Conservation (phyloP, 2,888 invertebrate species). For the Drepanosiphum platanoidis region DNA sequence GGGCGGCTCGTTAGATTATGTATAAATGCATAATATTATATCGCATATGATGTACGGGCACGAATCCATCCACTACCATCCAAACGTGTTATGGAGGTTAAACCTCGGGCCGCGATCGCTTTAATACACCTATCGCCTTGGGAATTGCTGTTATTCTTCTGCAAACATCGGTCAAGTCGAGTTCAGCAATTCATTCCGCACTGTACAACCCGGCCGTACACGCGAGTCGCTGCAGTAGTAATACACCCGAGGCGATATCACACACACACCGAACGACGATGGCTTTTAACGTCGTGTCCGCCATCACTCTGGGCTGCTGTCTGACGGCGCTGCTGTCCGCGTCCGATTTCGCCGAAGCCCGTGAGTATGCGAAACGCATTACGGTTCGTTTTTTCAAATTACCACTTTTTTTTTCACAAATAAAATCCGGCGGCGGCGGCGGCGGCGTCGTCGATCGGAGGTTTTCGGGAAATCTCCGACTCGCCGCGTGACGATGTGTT, state of each 20-base stretch:
- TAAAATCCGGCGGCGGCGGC: not conserved
- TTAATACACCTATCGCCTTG: conserved; percentile 20
- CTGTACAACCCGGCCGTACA: not conserved
- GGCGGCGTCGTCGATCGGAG: not conserved
- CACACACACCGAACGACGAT: not conserved
- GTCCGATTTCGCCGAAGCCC: not conserved
- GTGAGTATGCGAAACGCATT: conserved; percentile 15
- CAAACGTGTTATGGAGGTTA: conserved; percentile 46
- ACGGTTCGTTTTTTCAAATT: not conserved
- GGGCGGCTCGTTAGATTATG: too few species aligned
- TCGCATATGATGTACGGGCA: not conserved
- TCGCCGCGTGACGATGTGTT: not conserved
- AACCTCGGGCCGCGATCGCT: conserved; percentile 2
- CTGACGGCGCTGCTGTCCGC: not conserved
- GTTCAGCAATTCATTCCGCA: not conserved
- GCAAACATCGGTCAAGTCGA: conserved; percentile 27
- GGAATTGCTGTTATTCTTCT: conserved; percentile 30
- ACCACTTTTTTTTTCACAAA: not conserved
- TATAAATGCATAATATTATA: not conserved
- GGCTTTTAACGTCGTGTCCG: not conserved
- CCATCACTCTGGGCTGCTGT: not conserved
- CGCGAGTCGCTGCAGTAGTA: not conserved
- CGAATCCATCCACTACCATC: not conserved
- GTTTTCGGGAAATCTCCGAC: not conserved
- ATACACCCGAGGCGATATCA: not conserved